phyloP scores from a whole-genome alignment of 2,113 vertebrate genomes.

The Bambusicola thoracicus region DNA sequence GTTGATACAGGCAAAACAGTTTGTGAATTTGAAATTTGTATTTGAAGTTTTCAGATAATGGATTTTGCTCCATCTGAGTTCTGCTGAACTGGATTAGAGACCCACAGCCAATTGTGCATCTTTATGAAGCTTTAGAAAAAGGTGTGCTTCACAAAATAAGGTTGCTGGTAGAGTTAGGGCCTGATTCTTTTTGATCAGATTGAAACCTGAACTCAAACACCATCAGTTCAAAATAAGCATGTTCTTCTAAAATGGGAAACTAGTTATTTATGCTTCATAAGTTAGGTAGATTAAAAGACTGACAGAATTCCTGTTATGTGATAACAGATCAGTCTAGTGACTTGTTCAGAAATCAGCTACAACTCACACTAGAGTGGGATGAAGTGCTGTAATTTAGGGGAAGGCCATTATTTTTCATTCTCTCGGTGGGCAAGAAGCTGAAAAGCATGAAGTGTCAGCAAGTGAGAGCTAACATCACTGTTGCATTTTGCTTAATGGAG shows the following conservation, averaged over 20 bases:
- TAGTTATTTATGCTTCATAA: background rate
- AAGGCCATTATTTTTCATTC: background rate
- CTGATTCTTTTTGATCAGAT: background rate
- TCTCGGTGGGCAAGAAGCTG: background rate
- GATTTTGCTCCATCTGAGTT: background rate
- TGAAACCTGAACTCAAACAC: background rate
- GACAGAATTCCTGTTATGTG: background rate
- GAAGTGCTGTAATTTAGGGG: background rate
- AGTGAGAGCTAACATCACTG: background rate
- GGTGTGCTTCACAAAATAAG: fast-evolving
- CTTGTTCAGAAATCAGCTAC: background rate
- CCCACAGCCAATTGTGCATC: background rate
- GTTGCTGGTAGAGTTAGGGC: background rate
- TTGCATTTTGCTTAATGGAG: background rate
- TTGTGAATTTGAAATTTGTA: no score
- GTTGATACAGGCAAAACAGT: background rate
- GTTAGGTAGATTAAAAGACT: background rate
- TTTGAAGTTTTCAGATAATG: background rate
- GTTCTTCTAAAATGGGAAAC: background rate
- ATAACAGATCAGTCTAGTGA: background rate
- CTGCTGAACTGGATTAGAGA: background rate
- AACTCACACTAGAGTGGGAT: background rate
- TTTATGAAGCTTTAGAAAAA: background rate
- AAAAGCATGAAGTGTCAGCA: background rate
- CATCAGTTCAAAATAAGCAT: background rate